Evolutionary conservation across 1,140 invertebrate genomes (phyloP).

Genomic region (Drosophila pandora): DNA sequence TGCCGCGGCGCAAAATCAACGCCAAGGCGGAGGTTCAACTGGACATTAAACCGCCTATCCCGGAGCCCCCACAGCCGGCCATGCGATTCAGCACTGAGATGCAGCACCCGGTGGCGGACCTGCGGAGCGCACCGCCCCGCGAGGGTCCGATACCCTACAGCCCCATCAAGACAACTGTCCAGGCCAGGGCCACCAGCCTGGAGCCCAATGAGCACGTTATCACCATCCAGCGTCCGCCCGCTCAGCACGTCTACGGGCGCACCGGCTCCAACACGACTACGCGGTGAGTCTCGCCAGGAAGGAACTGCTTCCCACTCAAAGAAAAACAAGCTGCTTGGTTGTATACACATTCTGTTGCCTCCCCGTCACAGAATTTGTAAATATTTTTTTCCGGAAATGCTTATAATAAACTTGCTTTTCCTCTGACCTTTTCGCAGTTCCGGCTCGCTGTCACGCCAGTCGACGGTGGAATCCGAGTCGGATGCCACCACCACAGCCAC

Average conservation of each 20-base stretch:
- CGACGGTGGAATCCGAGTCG: conserved; percentile 88
- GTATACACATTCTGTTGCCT: background rate
- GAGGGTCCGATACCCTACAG: conserved; percentile 78
- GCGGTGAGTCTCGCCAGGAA: conserved; percentile 43
- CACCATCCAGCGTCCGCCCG: conserved; percentile 86
- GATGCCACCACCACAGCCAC: conserved; percentile 85
- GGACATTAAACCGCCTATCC: conserved; percentile 81
- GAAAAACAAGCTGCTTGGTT: too few relatives aligned
- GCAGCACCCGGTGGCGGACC: conserved; percentile 82
- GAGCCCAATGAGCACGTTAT: conserved; percentile 87
- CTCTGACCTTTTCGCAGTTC: conserved; percentile 55
- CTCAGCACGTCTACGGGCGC: conserved; percentile 75
- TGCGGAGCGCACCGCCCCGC: conserved; percentile 83
- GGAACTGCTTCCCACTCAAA: too few relatives aligned
- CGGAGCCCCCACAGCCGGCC: conserved; percentile 63
- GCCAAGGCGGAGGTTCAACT: conserved; percentile 88
- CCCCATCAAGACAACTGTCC: conserved; percentile 74
- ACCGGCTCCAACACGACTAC: conserved; percentile 76
- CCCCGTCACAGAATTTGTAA: background rate
- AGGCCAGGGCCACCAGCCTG: conserved; percentile 72
- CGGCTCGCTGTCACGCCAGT: conserved; percentile 86
- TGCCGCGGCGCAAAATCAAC: conserved; percentile 87
- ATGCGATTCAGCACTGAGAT: conserved; percentile 83
- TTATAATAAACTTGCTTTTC: conserved; percentile 3
- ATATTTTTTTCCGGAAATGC: background rate